Evolutionary conservation across 1,140 invertebrate genomes (phyloP).

Genomic region (Zaprionus inermis): DNA sequence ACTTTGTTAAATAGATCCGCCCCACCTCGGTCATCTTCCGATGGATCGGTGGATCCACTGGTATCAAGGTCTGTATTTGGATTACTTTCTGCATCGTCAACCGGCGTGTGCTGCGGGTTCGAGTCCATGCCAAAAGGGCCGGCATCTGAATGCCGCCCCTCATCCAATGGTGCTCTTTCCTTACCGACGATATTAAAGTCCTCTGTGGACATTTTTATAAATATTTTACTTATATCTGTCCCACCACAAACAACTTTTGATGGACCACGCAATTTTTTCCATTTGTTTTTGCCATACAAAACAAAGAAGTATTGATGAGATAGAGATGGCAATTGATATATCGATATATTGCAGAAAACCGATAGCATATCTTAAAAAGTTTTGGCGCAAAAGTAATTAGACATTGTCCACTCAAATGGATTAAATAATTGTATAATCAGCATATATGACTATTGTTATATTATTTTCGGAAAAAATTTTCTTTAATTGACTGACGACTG

Average conservation of each 20-base stretch:
- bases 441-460: too few relatives aligned
- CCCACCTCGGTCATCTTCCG: slow-evolving; percentile 28
- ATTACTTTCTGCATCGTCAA: slow-evolving; percentile 42
- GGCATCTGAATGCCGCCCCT: slow-evolving; percentile 5
- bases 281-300: slow-evolving; percentile 5
- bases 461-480: too few relatives aligned
- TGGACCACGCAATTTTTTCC: neutral
- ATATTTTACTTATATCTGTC: neutral
- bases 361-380: slow-evolving; percentile 6
- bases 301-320: neutral
- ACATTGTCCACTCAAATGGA: neutral
- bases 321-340: slow-evolving; percentile 18
- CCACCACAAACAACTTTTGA: neutral
- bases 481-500: too few relatives aligned
- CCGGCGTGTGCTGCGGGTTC: slow-evolving; percentile 42
- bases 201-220: slow-evolving; percentile 8
- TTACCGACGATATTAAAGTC: neutral
- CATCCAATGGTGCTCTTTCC: neutral
- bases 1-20: neutral
- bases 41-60: slow-evolving; percentile 49
- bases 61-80: slow-evolving; percentile 45
- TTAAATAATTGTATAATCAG: too few relatives aligned
- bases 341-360: slow-evolving; percentile 16
- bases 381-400: neutral
- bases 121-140: neutral